Conservation (phyloP, 2,113 vertebrate species). For the Cyprinodon tularosa region DNA sequence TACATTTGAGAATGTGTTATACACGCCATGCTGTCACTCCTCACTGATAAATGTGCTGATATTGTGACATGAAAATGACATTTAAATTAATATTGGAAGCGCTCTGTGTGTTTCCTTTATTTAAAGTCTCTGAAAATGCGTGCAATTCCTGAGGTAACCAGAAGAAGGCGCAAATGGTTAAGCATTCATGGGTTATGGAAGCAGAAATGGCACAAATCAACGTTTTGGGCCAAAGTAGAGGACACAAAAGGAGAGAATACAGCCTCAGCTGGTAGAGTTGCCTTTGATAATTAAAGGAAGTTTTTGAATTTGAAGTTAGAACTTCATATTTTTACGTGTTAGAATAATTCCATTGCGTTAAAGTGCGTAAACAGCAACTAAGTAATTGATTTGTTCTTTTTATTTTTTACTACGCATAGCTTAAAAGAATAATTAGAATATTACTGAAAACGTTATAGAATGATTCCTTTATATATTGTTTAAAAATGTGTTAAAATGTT, state of each 20-base stretch:
- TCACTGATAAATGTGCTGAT: neutral
- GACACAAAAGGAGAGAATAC: conserved; percentile 24
- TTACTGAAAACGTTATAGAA: no score
- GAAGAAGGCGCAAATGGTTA: conserved; percentile 95
- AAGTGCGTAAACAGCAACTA: neutral
- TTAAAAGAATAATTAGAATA: no score
- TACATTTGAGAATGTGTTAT: neutral
- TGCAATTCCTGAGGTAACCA: conserved; percentile 76
- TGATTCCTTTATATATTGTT: no score
- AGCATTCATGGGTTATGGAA: conserved; percentile 71
- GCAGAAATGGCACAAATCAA: conserved; percentile 36
- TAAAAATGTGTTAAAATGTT: no score
- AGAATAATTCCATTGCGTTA: neutral
- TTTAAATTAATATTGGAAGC: neutral
- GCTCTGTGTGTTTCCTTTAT: neutral
- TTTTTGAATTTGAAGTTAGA: conserved; percentile 5
- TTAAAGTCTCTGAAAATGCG: neutral
- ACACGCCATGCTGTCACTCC: neutral
- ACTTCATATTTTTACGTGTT: conserved; percentile 11
- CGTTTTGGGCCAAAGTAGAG: conserved; percentile 42
- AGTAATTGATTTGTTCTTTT: neutral
- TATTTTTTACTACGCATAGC: no score
- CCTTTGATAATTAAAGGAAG: neutral
- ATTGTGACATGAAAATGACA: neutral
- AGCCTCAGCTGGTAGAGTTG: conserved; percentile 34